phyloP scores from a whole-genome alignment of 1,140 invertebrate species.

The Helicoverpa armigera region DNA sequence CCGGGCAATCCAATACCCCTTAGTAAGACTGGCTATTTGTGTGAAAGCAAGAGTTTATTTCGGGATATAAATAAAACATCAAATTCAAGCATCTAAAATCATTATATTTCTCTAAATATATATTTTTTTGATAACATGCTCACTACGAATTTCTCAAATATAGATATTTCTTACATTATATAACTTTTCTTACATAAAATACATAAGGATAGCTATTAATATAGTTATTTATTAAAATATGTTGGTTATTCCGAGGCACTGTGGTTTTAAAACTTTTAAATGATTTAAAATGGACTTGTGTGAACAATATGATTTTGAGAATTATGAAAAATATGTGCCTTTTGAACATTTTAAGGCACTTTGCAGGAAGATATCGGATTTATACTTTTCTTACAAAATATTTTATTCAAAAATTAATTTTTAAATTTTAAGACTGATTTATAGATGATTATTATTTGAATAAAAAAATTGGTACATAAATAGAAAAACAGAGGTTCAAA shows the following conservation, averaged over 20 bases:
- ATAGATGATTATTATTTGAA: no score
- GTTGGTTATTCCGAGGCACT: background rate
- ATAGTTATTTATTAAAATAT: no score
- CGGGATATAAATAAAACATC: background rate
- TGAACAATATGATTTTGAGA: no score
- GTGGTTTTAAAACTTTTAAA: background rate
- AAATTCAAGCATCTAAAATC: constrained; percentile 12
- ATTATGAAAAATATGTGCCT: background rate
- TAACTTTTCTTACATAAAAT: background rate
- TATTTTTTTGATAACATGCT: background rate
- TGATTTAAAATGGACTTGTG: no score
- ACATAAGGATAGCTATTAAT: background rate
- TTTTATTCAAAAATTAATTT: no score
- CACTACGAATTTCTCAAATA: background rate
- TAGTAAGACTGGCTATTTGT: no score
- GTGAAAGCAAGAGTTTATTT: no score
- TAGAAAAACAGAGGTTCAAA: background rate
- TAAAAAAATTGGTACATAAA: no score
- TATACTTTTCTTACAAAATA: background rate
- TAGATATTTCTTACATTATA: constrained; percentile 1
- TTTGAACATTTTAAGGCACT: constrained; percentile 1
- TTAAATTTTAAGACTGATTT: no score
- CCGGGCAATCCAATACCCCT: no score
- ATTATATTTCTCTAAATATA: constrained; percentile 9
- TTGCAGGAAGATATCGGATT: background rate